phyloP scores from a whole-genome alignment of 2,113 vertebrate genomes.

The Phaetusa simplex region DNA sequence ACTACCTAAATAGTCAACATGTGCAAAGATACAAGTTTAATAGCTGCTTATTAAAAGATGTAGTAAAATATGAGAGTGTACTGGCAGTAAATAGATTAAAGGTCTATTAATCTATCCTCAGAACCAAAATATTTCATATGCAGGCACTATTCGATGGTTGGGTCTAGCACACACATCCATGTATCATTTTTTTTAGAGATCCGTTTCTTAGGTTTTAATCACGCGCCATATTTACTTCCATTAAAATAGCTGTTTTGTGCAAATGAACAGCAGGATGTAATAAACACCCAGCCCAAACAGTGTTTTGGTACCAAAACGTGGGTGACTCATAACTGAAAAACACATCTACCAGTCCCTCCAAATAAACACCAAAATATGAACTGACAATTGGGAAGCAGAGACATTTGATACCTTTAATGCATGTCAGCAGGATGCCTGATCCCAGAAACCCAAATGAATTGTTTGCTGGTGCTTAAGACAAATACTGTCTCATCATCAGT shows the following conservation, averaged over 20 bases:
- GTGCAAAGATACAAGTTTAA: slow-evolving; percentile 23
- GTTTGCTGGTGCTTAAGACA: slow-evolving; percentile 22
- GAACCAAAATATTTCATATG: slow-evolving; percentile 15
- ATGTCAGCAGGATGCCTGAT: neutral
- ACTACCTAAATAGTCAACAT: slow-evolving; percentile 35
- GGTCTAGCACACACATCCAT: neutral
- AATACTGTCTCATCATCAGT: neutral
- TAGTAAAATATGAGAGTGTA: slow-evolving; percentile 52
- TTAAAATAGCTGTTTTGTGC: neutral
- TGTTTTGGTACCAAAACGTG: neutral
- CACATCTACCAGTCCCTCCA: neutral
- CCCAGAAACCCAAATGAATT: slow-evolving; percentile 14
- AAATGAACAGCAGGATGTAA: slow-evolving; percentile 21
- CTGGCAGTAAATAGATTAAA: slow-evolving; percentile 55
- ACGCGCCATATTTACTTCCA: neutral
- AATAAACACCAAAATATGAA: slow-evolving; percentile 50
- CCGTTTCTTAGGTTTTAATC: slow-evolving; percentile 9
- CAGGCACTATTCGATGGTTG: neutral
- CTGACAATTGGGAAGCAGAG: slow-evolving; percentile 31
- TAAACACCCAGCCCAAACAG: neutral
- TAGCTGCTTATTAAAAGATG: slow-evolving; percentile 49
- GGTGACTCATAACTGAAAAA: neutral
- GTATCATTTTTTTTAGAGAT: neutral
- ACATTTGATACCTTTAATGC: neutral
- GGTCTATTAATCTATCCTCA: slow-evolving; percentile 42